These are phyloP conservation scores for Chlorodrepanis virens DNA, from an alignment of 2,113 vertebrate genomes.

Conservation along the genomic window DNA sequence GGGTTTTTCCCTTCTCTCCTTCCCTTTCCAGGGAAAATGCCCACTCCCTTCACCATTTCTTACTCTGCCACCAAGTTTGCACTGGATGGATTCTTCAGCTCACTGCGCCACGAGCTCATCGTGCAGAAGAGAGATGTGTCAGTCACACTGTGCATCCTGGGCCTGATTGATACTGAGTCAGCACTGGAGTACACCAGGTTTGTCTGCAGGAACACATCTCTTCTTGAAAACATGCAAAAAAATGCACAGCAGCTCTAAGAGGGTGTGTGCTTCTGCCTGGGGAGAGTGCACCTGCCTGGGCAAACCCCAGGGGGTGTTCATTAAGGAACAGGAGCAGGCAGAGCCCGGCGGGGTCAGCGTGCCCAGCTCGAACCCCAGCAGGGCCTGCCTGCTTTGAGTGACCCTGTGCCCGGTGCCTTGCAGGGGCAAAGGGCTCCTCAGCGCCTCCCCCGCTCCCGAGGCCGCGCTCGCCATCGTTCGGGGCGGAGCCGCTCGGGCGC, in stretches of 20 bases:
- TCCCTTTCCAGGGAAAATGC: constrained; percentile 72
- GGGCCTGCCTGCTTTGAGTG: not conserved
- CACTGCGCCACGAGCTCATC: constrained; percentile 78
- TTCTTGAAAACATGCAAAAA: not conserved
- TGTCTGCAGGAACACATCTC: not conserved
- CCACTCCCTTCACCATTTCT: constrained; percentile 74
- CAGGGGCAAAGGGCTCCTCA: constrained; percentile 66
- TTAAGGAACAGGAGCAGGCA: not conserved
- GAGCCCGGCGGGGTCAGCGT: not conserved
- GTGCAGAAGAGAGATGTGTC: constrained; percentile 81
- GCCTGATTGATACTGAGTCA: constrained; percentile 78
- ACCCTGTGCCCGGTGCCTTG: not conserved
- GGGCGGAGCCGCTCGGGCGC: constrained; percentile 63
- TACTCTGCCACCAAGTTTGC: constrained; percentile 85
- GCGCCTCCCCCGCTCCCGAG: constrained; percentile 73
- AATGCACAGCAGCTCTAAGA: accelerated
- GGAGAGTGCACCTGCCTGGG: not conserved
- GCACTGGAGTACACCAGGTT: constrained; percentile 76
- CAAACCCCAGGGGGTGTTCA: not conserved
- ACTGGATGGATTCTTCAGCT: constrained; percentile 83
- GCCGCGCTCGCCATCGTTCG: constrained; percentile 80
- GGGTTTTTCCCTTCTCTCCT: not conserved
- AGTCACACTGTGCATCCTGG: constrained; percentile 81
- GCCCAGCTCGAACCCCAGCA: not conserved
- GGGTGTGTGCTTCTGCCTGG: accelerated